Evolutionary conservation across 2,797 vertebrate species (phyloP), one percentile per base, ranked within the genome.

Genomic region (Gobionotothen gibberifrons): DNA sequence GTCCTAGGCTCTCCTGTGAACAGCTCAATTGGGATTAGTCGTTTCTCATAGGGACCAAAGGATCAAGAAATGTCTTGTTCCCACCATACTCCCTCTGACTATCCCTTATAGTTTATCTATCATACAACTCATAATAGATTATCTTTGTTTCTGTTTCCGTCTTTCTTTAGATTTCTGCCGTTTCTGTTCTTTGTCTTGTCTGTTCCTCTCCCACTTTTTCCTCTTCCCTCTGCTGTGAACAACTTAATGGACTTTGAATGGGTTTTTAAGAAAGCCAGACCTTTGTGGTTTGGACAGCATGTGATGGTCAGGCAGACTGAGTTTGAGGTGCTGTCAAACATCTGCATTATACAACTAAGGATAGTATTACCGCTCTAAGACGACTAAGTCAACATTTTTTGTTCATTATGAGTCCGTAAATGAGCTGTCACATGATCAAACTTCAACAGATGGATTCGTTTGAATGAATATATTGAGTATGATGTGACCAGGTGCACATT

Each of bases 211-310:
- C 1, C 3, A 17, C 3, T 55, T 22, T 39, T 42, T 21, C 19
- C 19, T 19, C 46, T 43, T 40, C 46, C 43, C 15, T 67, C 39
- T 40, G 51, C 64, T 75, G 43, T 66, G 59, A 77, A 42, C 22
- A 69, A 76, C 59, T 74, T 70, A 69, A 78, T 65, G 55, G 53
- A 75, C 44, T 73, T 47, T 74, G 52, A 83, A 80, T 66, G 48
- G 39, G 46, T 59, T 75, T 66, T 73, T 65, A 55, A 53, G 56
- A 76, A 62, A 72, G 75, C 64, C 75, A 80, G 62, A 63, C 69
- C 58, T 76, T 69, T 85, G 78, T 54, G 76, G 78, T 75, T 86
- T 66, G 74, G 74, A 71, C 53, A 76, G 52, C 48, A 74, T 64
- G 74, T 62, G 69, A 78, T 47, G 78, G 76, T 83, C 73, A 65